Evolutionary conservation across 2,888 invertebrate genomes (phyloP), one percentile per base, ranked within the genome.

Genomic region (Branchinecta sandiegonensis): DNA sequence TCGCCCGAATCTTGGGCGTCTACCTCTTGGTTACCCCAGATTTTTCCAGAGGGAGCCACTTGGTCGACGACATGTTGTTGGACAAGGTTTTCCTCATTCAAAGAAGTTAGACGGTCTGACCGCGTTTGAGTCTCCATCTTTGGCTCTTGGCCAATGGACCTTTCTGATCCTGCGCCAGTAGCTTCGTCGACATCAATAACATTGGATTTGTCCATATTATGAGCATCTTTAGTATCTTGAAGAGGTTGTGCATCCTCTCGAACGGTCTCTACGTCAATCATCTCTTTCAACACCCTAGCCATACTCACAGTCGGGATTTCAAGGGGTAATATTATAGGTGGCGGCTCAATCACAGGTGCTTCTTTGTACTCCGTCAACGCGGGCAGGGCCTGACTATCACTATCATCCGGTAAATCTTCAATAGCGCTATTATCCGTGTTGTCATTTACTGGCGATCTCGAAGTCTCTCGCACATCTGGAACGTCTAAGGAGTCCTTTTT

Each of bases 11-110:
- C 56, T 56, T 56, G 11, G 13, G 17, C 75, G 74, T 73, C 78
- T 71, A 71, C 77, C 77, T 72, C 81, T 78, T 67, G 78, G 48
- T 78, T 76, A 8, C 9, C 56, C 17, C n/a, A 14, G n/a, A 8
- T 17, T 56, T 10, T 56, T 14, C 14, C 8, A 56, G 17, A 17
- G n/a, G 10, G 10, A 17, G 11, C n/a, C n/a, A 8, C 56, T 37
- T 37, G 37, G 37, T 37, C 37, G 37, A 37, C 37, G 37, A 37
- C 37, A 37, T 4, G 37, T 37, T 2, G 37, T 14, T n/a, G 17
- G 17, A 56, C 10, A 14, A 56, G 17, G 17, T 8, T 17, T 1
- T 56, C 17, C 7, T 56, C 56, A 8, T n/a, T 56, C 17, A 56
- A 56, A 14, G 56, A 56, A 56, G 56, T 56, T 10, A 56, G 9